Evolutionary conservation across 2,888 invertebrate genomes (phyloP).

Genomic region (Phaedon cochleariae): DNA sequence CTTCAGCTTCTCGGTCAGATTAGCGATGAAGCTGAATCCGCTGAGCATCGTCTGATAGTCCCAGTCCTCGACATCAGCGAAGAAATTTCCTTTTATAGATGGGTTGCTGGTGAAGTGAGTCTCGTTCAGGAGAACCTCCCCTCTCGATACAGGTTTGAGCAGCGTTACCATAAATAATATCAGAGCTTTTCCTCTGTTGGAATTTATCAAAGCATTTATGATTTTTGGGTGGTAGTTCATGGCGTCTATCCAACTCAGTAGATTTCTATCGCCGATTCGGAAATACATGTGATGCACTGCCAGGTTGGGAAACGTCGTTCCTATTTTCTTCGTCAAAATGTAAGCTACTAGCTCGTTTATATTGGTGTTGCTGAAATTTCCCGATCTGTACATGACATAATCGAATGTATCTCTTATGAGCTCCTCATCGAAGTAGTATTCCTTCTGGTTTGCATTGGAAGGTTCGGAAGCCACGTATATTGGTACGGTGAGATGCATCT

Average conservation of each 20-base stretch:
- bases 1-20: conserved; percentile 33
- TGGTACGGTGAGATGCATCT: conserved; percentile 61
- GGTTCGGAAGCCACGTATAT: conserved; percentile 38
- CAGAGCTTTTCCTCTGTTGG: conserved; percentile 48
- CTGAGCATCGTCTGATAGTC: conserved; percentile 41
- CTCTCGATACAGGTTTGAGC: conserved; percentile 64
- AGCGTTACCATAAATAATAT: conserved; percentile 49
- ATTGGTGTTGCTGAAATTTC: conserved; percentile 60
- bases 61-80: conserved; percentile 60
- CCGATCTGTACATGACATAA: conserved; percentile 65
- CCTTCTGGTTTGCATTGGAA: conserved; percentile 20
- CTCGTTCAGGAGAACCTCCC: conserved; percentile 62
- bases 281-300: conserved; percentile 47
- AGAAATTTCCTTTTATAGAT: conserved; percentile 67
- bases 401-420: conserved; percentile 61
- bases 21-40: conserved; percentile 45
- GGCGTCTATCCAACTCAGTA: conserved; percentile 41
- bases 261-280: conserved; percentile 54
- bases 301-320: conserved; percentile 52
- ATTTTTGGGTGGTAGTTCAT: conserved; percentile 47
- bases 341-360: conserved; percentile 64
- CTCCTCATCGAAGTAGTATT: conserved; percentile 53
- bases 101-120: conserved; percentile 60
- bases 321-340: conserved; percentile 59
- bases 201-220: conserved; percentile 43